Evolutionary conservation across 2,797 vertebrate species (phyloP).

Genomic region (Acipenser transmontanus): DNA sequence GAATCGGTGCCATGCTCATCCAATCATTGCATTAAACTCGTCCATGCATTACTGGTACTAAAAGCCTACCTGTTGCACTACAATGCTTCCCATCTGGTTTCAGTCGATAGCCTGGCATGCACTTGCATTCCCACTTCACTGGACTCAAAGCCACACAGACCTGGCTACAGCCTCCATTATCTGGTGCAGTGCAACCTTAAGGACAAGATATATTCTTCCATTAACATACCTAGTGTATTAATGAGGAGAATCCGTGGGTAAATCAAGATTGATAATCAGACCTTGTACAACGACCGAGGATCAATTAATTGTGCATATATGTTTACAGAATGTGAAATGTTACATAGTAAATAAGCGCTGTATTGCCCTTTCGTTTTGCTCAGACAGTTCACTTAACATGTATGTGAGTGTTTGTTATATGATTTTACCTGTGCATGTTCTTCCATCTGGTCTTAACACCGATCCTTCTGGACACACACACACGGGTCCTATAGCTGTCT

Average conservation of each 20-base stretch:
- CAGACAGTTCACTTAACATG: not conserved
- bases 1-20: too few relatives aligned
- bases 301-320: too few relatives aligned
- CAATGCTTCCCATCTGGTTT: slow-evolving; percentile 71
- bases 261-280: too few relatives aligned
- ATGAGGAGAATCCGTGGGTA: too few relatives aligned
- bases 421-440: slow-evolving; percentile 70
- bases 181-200: slow-evolving; percentile 78
- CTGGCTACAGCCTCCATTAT: slow-evolving; percentile 86
- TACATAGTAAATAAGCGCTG: too few relatives aligned
- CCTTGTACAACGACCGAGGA: too few relatives aligned
- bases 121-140: slow-evolving; percentile 72
- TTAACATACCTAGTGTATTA: too few relatives aligned
- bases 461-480: slow-evolving; percentile 85
- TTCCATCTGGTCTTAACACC: slow-evolving; percentile 64
- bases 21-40: too few relatives aligned
- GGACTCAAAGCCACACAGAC: slow-evolving; percentile 63
- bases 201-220: slow-evolving; percentile 20
- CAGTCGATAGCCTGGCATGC: slow-evolving; percentile 77
- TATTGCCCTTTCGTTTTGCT: too few relatives aligned
- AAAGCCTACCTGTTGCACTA: slow-evolving; percentile 60
- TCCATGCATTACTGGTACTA: too few relatives aligned
- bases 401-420: not conserved
- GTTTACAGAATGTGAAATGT: too few relatives aligned
- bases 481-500: slow-evolving; percentile 56